Percentiles rank a stretch among this genome's conserved stretches.
Evolutionary conservation across 2,113 vertebrate species (phyloP).

Genomic region (Eulemur rufifrons): DNA sequence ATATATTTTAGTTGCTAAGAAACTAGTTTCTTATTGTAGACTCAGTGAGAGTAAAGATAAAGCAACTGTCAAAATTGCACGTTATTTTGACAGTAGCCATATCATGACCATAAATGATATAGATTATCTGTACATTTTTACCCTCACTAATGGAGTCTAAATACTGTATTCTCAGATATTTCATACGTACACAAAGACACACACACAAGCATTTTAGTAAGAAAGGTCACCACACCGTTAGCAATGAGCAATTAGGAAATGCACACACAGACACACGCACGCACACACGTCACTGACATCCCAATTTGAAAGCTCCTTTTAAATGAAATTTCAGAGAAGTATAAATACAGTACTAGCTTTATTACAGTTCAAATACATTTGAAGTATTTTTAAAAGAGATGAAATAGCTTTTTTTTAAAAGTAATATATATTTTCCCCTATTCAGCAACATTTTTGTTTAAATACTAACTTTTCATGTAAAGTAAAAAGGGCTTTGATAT

Average conservation of each 20-base stretch:
- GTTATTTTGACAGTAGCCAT: constrained; percentile 85
- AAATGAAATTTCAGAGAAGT: background rate
- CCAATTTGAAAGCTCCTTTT: background rate
- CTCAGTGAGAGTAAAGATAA: constrained; percentile 82
- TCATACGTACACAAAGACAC: background rate
- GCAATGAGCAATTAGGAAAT: background rate
- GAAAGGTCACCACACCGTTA: background rate
- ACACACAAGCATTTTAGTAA: background rate
- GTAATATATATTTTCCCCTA: background rate
- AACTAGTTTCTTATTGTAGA: constrained; percentile 84
- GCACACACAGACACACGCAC: fast-evolving
- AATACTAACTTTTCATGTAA: background rate
- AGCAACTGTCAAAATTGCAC: constrained; percentile 84
- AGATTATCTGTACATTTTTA: constrained; percentile 72
- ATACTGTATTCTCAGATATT: constrained; percentile 44
- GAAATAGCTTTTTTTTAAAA: background rate
- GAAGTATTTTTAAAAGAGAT: background rate
- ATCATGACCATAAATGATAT: constrained; percentile 82
- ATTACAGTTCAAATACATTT: background rate
- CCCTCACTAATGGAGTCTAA: constrained; percentile 76
- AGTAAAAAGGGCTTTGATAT: background rate
- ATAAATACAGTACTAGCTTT: background rate
- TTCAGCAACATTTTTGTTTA: background rate
- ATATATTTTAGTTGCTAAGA: constrained; percentile 88
- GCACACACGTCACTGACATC: too few species aligned